Base-by-base conservation (phyloP, 1,140 invertebrate genomes). In the Drosophila funebris region DNA sequence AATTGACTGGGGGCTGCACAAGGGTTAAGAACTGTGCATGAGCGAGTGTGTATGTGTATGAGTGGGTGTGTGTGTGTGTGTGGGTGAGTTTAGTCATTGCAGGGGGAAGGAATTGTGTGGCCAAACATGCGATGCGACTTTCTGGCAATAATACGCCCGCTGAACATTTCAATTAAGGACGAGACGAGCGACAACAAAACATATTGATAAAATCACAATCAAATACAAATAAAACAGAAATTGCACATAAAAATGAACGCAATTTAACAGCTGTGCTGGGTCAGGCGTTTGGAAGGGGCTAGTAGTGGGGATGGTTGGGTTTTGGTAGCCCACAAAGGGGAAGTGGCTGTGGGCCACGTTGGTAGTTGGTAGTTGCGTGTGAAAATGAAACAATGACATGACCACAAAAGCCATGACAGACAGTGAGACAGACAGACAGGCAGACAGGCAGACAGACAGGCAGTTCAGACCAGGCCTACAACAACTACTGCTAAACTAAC, bases 201-300 rank as follows among this genome's bases (percentile, higher is more conserved):
- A 78, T 85, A 82, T 75, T 78, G 78, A 87, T 78, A 80, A 85
- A 85, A 87, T 85, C 82, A 88, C 78, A 85, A 85, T 87, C 78
- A 82, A 87, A 87, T 78, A 80, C 83, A 87, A 87, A 85, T 87
- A 88, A 85, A 85, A 88, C 73, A 84, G 70, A 82, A 76, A 85
- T 88, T 87, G 82, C 83, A 76, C 83, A 82, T 87, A 88, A 87
- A 85, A 85, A 72, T 82, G 71, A 85, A 82, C 73, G 75, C 82
- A 87, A 73, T 87, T 82, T 87, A 76, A 88, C 73, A 76, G 75
- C 70, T 61, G 74, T 60, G 68, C 66, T 36, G 43, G 7, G 31
- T 11, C 7, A 6, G 9, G n/a, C 33, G 33, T 31, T 18, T 8
- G 8, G 31, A 9, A 8, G 13, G 29, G 13, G 8, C n/a, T n/a